Conservation (phyloP, 2,113 vertebrate genomes). For the Todiramphus chloris region DNA sequence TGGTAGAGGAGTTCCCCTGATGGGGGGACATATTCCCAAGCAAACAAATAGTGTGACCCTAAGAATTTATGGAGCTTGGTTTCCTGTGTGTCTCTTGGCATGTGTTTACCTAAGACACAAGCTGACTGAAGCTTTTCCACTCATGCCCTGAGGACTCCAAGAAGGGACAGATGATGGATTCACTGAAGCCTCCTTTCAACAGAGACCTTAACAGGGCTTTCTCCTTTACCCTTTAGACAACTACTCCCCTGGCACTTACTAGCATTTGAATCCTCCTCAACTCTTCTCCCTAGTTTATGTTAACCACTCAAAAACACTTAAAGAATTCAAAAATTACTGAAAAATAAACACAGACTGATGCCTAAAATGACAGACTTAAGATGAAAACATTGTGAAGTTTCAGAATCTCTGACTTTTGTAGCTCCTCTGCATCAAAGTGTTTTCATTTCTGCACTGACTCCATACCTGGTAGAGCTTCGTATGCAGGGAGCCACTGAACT, state of each 20-base stretch:
- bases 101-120: not conserved
- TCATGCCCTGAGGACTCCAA: too few relatives aligned
- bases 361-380: not conserved
- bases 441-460: not conserved
- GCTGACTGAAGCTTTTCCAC: not conserved
- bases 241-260: not conserved
- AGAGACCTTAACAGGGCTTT: not conserved
- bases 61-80: not conserved
- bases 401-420: not conserved
- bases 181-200: not conserved
- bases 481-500: constrained; percentile 97
- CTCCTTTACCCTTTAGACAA: not conserved
- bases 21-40: not conserved
- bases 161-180: not conserved
- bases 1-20: not conserved
- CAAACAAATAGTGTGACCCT: not conserved
- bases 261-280: not conserved
- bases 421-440: not conserved
- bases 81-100: not conserved
- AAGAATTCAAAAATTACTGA: not conserved
- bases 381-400: accelerated
- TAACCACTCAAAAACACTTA: not conserved
- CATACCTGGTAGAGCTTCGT: constrained; percentile 98
- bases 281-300: not conserved
- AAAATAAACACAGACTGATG: not conserved